Base-by-base conservation (phyloP, 2,797 vertebrate genomes). In the Esox lucius region DNA sequence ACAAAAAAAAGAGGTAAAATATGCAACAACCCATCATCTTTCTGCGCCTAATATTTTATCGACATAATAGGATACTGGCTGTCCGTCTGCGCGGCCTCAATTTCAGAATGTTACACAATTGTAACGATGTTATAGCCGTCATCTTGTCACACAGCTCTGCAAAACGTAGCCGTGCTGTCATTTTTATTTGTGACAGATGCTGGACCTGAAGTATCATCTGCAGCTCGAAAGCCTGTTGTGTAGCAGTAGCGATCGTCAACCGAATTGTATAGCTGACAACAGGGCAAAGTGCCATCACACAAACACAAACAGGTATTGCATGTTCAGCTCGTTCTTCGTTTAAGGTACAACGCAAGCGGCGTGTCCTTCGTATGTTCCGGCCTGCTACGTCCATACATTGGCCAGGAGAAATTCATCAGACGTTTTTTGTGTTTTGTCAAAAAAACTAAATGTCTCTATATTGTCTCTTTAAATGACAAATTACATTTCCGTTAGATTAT, bases 51-150 rank as follows among this genome's bases (percentile, higher is more conserved):
- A 33, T 75, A 16, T 66, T 67, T 28, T 70, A 70, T n/a, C 6
- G 39, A 51, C 26, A 28, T 48, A 51, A 28, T 15, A 24, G 16
- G 26, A 49, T 49, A 33, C 64, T n/a, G 26, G 3, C 48, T n/a
- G 19, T 8, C 26, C 48, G 2, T 35, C 35, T 72, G 39, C 49
- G 67, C 67, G 77, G 75, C 56, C 72, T 79, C 31, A 9, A 66
- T 85, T 81, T 76, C 11, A 49, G 70, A 48, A 68, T 48, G 80
- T 56, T 56, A 56, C n/a, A 56, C 53, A 56, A 56, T 56, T 9
- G 53, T 68, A 80, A 78, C 84, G 76, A 16, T 72, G 2, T 59
- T 48, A 56, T 56, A 56, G 51, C 51, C 77, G 5, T 19, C 65
- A n/a, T 56, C 51, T 56, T 56, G 19, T 33, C 16, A 67, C 56